These are phyloP conservation scores for Agriopis marginaria DNA, from an alignment of 2,888 invertebrate genomes.

Conservation along the genomic window DNA sequence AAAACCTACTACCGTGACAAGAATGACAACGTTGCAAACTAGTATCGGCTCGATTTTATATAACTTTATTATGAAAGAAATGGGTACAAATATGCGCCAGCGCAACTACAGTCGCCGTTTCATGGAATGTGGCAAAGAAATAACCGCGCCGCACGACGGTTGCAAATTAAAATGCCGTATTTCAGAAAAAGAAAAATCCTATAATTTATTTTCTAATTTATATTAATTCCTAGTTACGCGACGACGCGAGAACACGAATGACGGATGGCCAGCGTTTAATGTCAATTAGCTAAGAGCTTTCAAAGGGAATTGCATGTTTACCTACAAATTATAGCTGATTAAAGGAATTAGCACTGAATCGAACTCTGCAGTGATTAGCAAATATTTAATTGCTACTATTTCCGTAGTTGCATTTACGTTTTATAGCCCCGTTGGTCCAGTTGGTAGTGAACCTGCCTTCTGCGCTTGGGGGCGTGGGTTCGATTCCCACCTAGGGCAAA, in stretches of 20 bases:
- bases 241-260: constrained; percentile 68
- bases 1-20: background rate
- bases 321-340: constrained; percentile 63
- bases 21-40: background rate
- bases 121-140: constrained; percentile 12
- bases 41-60: background rate
- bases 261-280: constrained; percentile 74
- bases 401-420: constrained; percentile 2
- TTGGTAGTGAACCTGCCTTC: too few species aligned
- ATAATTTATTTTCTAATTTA: constrained; percentile 43
- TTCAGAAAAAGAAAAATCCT: constrained; percentile 33
- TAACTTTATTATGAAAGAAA: background rate
- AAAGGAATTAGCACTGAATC: constrained; percentile 43
- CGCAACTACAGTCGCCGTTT: constrained; percentile 1
- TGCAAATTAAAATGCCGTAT: constrained; percentile 31
- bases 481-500: too few species aligned
- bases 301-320: constrained; percentile 57
- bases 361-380: constrained; percentile 45
- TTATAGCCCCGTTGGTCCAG: too few species aligned
- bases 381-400: constrained; percentile 24
- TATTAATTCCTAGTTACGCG: constrained; percentile 61
- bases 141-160: background rate
- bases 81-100: background rate
- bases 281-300: constrained; percentile 74
- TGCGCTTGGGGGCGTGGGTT: too few species aligned